Conservation (phyloP, 2,888 invertebrate genomes). For the Acanthococcus lagerstroemiae region DNA sequence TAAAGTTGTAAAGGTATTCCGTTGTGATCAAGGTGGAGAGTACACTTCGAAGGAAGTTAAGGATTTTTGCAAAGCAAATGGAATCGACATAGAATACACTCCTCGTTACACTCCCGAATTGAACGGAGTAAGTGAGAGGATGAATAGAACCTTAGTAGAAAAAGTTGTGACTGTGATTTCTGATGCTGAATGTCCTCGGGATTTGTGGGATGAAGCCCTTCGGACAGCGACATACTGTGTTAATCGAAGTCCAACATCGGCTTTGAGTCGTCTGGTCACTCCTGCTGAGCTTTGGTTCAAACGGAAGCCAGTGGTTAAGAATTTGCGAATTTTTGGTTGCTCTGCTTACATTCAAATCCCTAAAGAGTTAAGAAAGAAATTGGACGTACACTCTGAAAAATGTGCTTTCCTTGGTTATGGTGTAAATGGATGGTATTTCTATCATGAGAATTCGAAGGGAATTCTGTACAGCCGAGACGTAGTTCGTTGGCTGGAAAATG, state of each 20-base stretch:
- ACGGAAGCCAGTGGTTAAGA: background rate
- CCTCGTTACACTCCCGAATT: slow-evolving; percentile 29
- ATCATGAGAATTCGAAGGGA: background rate
- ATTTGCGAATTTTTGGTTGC: slow-evolving; percentile 34
- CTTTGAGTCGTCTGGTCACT: background rate
- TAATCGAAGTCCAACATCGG: background rate
- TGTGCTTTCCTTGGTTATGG: slow-evolving; percentile 26
- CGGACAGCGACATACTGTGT: background rate
- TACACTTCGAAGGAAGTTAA: slow-evolving; percentile 19
- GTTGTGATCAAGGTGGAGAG: slow-evolving; percentile 36
- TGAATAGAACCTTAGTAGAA: slow-evolving; percentile 31
- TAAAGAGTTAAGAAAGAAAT: slow-evolving; percentile 27
- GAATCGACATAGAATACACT: slow-evolving; percentile 29
- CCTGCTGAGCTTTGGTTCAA: background rate
- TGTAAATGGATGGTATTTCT: slow-evolving; percentile 2
- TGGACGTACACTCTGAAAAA: slow-evolving; percentile 25
- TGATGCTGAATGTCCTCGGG: background rate
- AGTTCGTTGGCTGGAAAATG: slow-evolving; percentile 1
- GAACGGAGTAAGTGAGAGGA: slow-evolving; percentile 26
- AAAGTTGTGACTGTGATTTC: slow-evolving; percentile 11
- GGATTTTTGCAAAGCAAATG: slow-evolving; percentile 23
- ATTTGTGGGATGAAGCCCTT: background rate
- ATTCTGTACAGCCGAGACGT: background rate
- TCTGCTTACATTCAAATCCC: slow-evolving; percentile 28
- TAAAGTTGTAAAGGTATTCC: slow-evolving; percentile 1